Conservation (phyloP, 2,888 invertebrate genomes). For the Blomia tropicalis region DNA sequence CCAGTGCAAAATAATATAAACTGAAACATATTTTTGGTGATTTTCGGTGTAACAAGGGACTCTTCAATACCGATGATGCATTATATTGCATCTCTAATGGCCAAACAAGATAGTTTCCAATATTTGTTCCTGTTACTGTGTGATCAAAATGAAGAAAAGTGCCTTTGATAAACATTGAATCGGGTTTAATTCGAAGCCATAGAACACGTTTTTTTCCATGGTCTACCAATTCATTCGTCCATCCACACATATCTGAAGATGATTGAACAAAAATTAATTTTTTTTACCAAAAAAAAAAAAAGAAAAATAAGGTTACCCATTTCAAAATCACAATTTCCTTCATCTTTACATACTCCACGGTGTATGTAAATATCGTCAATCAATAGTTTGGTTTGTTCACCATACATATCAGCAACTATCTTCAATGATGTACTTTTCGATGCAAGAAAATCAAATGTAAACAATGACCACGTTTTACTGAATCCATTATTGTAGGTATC, state of each 20-base stretch:
- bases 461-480: neutral
- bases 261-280: too few relatives aligned
- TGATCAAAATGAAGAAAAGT: neutral
- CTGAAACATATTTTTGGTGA: constrained; percentile 8
- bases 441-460: neutral
- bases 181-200: constrained; percentile 4
- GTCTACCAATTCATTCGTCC: neutral
- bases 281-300: too few relatives aligned
- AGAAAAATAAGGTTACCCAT: too few relatives aligned
- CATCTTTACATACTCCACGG: neutral
- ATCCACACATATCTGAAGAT: constrained; percentile 14
- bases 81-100: neutral
- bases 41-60: neutral
- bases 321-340: constrained; percentile 15
- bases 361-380: neutral
- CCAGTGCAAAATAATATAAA: constrained; percentile 1
- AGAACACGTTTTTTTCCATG: neutral
- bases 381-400: neutral
- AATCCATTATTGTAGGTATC: neutral
- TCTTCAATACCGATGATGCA: neutral
- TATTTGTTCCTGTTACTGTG: neutral
- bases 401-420: neutral
- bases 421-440: neutral
- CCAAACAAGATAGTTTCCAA: constrained; percentile 2
- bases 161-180: neutral